A percentile compares a stretch with the other conserved stretches of the same genome.
Conservation (phyloP, 2,113 vertebrate species). For the Typhlomys cinereus region DNA sequence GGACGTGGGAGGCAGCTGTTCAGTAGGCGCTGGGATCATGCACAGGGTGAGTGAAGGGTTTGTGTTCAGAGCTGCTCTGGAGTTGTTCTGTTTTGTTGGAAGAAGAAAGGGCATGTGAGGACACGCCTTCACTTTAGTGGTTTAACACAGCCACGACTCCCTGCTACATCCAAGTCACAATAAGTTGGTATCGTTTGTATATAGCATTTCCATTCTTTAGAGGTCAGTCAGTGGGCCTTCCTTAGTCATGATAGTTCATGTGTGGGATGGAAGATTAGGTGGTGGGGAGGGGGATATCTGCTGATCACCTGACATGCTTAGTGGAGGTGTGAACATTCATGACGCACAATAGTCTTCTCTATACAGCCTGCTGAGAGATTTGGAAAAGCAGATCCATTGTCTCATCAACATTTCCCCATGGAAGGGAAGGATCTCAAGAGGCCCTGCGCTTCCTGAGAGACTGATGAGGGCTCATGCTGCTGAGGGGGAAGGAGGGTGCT, state of each 20-base stretch:
- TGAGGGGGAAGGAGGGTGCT: too few relatives aligned
- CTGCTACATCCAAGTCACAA: neutral
- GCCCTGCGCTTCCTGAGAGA: too few relatives aligned
- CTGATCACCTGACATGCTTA: neutral
- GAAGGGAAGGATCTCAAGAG: too few relatives aligned
- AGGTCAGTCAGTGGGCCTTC: neutral
- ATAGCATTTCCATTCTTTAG: neutral
- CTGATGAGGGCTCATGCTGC: too few relatives aligned
- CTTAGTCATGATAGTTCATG: neutral
- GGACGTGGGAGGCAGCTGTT: slow-evolving; percentile 27
- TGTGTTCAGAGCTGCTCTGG: neutral
- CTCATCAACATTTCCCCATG: too few relatives aligned
- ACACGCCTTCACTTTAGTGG: neutral
- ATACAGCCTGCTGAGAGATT: neutral
- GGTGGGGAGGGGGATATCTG: neutral
- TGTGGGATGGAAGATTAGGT: neutral
- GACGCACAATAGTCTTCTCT: neutral
- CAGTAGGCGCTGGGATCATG: neutral
- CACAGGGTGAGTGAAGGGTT: neutral
- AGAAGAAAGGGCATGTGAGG: neutral
- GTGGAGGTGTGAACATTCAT: neutral
- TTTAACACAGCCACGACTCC: neutral
- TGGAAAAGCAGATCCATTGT: neutral
- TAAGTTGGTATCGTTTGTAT: neutral
- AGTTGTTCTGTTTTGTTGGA: neutral